Evolutionary conservation across 2,113 vertebrate species (phyloP).

Genomic region (Microcebus tavaratra): DNA sequence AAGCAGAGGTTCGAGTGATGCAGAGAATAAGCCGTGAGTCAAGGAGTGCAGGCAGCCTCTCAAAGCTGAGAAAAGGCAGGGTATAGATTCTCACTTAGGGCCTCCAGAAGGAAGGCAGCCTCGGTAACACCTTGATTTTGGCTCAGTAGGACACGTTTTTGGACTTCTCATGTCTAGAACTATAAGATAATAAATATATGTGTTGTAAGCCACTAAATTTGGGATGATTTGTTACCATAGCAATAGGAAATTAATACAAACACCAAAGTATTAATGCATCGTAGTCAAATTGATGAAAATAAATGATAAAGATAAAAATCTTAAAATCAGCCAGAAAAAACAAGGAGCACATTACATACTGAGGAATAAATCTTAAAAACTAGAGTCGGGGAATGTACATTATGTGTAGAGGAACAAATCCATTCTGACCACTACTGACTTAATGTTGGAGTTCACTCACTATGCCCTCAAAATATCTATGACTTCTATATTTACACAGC

Average conservation of each 20-base stretch:
- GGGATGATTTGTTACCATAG: not conserved
- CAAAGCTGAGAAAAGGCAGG: not conserved
- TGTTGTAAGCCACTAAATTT: not conserved
- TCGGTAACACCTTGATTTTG: not conserved
- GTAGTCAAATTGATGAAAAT: not conserved
- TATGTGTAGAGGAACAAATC: not conserved
- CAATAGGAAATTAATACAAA: constrained; percentile 1
- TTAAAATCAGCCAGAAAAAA: not conserved
- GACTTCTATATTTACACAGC: not conserved
- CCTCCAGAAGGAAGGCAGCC: not conserved
- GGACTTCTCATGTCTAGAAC: not conserved
- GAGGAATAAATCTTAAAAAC: not conserved
- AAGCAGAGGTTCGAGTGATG: not conserved
- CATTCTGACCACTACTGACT: not conserved
- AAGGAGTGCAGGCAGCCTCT: not conserved
- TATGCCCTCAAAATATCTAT: not conserved
- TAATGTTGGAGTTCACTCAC: not conserved
- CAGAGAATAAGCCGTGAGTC: not conserved
- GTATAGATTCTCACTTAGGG: not conserved
- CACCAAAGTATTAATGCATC: not conserved
- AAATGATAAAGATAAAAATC: not conserved
- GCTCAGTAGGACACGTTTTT: not conserved
- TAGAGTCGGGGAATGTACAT: not conserved
- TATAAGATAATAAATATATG: not conserved
- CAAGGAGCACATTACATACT: not conserved